phyloP scores from a whole-genome alignment of 2,888 invertebrate species.

The Seira sanloemensis region DNA sequence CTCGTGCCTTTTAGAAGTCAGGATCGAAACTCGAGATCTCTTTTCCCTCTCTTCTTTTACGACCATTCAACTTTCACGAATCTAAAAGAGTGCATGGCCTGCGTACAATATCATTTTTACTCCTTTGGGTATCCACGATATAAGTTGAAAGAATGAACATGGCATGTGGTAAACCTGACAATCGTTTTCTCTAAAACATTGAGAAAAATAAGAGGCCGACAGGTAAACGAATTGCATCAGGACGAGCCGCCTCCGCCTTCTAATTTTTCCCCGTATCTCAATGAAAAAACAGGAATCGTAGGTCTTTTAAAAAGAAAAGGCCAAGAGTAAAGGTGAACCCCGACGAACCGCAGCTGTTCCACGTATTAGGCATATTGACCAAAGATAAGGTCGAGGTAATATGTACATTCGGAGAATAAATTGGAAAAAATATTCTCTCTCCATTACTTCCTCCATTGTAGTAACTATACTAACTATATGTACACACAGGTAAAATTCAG shows the following conservation, averaged over 20 bases:
- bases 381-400: neutral
- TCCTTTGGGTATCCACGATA: too few relatives aligned
- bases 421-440: neutral
- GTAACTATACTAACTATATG: neutral
- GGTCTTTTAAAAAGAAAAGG: neutral
- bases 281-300: neutral
- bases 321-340: neutral
- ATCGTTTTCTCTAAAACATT: neutral
- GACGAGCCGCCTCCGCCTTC: too few relatives aligned
- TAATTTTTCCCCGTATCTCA: neutral
- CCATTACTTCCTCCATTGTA: neutral
- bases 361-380: neutral
- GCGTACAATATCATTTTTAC: too few relatives aligned
- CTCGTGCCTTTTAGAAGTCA: neutral
- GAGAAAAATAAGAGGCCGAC: too few relatives aligned
- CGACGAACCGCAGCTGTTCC: neutral
- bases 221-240: too few relatives aligned
- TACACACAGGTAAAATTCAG: neutral
- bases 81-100: too few relatives aligned
- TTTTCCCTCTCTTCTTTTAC: neutral
- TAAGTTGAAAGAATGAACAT: neutral
- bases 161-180: constrained; percentile 1
- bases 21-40: neutral
- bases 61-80: neutral
- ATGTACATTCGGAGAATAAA: neutral